Evolutionary conservation across 2,888 invertebrate genomes (phyloP), one percentile per base, ranked within the genome.

Genomic region (Apeira syringaria): DNA sequence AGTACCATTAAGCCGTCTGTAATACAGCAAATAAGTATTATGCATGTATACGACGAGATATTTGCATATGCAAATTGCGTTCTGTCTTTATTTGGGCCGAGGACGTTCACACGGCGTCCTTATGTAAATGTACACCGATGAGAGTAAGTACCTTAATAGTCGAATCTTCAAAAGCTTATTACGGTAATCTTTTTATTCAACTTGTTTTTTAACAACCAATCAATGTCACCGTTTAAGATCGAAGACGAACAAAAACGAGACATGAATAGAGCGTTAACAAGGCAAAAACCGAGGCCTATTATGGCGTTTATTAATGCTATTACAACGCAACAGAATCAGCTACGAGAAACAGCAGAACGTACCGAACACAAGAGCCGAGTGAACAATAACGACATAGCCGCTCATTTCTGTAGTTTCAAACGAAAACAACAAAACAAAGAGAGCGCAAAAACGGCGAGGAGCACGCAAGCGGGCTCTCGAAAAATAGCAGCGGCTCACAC

Each of bases 61-160:
- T 88, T 88, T 85, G 82, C 87, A 87, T 88, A 88, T 88, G 86
- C 75, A 86, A 88, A 87, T 88, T 70, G 74, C 75, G 78, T 77
- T 80, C 76, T 75, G 78, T 77, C 83, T 84, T 84, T 84, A 83
- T 83, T 86, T 80, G 80, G 80, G 74, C 74, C 75, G 77, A 72
- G 78, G 78, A 80, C 76, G 77, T 75, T 76, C 77, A 78, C 39
- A 40, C 35, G 15, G 12, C 71, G 74, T 78, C 74, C 74, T 82
- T 79, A 80, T 81, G 84, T 68, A 74, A 84, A 84, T 81, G 58
- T 34, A 62, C 49, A 61, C 61, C 64, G 63, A 56, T 56, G 65
- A 59, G 60, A 68, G 68, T 65, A 61, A 72, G 68, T 66, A n/a
- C n/a, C n/a, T n/a, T n/a, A 61, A 73, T 70, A 64, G 52, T 59